Percentiles rank a stretch among this genome's conserved stretches.
These are phyloP conservation scores for Venustoraphidia nigricollis DNA, from an alignment of 2,888 invertebrate genomes.

Conservation along the genomic window DNA sequence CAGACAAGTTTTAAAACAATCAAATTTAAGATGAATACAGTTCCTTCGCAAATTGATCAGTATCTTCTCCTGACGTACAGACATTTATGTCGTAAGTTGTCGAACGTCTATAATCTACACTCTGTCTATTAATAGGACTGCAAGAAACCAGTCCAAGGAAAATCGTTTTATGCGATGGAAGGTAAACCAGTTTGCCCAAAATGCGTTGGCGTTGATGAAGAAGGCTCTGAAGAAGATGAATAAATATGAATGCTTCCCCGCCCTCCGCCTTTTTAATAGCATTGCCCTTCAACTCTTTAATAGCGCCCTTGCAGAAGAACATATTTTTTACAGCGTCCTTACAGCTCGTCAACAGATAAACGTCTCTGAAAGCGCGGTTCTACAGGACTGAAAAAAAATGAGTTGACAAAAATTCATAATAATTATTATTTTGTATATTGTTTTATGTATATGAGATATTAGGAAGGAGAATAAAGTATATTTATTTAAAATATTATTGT, in stretches of 20 bases:
- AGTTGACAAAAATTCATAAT: too few relatives aligned
- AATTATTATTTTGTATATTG: too few relatives aligned
- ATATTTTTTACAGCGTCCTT: too few relatives aligned
- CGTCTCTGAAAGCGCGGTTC: constrained; percentile 3
- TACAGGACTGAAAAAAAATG: background rate
- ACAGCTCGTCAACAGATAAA: constrained; percentile 4
- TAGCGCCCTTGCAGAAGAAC: too few relatives aligned
- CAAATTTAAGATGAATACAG: too few relatives aligned
- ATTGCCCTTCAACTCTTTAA: too few relatives aligned
- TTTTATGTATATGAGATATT: background rate
- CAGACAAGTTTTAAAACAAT: too few relatives aligned
- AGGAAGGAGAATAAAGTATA: constrained; percentile 7
- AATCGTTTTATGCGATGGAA: constrained; percentile 95
- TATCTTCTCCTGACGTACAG: too few relatives aligned
- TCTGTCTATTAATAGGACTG: constrained; percentile 56
- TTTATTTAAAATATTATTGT: constrained; percentile 9
- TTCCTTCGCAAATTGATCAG: too few relatives aligned
- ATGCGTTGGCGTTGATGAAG: constrained; percentile 85
- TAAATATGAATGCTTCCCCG: constrained; percentile 19
- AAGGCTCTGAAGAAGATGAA: constrained; percentile 39
- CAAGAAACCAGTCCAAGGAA: constrained; percentile 81
- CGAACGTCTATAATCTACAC: too few relatives aligned
- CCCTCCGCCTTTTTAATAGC: constrained; percentile 8
- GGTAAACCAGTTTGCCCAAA: constrained; percentile 90
- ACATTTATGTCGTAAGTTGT: too few relatives aligned